Percentiles rank a stretch among this genome's conserved stretches.
Conservation (phyloP, 1,140 invertebrate genomes). For the Venturia canescens region DNA sequence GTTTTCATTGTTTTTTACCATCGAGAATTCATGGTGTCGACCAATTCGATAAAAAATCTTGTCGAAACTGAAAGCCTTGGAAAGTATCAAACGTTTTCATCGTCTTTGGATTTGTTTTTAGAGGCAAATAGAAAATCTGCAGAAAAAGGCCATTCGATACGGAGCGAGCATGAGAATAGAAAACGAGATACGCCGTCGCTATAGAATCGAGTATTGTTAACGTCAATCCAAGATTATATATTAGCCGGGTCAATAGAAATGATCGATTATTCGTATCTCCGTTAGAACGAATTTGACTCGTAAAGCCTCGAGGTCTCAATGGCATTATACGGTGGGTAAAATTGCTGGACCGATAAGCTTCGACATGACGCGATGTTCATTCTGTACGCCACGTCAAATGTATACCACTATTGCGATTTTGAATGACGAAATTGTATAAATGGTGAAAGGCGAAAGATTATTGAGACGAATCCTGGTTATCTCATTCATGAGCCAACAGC, state of each 20-base stretch:
- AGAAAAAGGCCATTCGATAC: too few species aligned
- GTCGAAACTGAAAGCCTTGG: too few species aligned
- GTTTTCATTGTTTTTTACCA: too few species aligned
- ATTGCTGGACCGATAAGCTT: background rate
- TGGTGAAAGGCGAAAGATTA: conserved; percentile 23
- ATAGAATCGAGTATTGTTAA: background rate
- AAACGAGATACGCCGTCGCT: background rate
- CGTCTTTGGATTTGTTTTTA: too few species aligned
- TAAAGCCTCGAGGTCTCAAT: background rate
- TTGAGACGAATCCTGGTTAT: conserved; percentile 39
- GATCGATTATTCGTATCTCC: background rate
- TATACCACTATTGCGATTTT: background rate
- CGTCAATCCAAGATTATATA: background rate
- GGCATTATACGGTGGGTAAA: background rate
- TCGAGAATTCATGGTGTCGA: too few species aligned
- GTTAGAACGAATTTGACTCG: background rate
- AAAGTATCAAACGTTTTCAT: too few species aligned
- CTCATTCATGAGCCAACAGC: conserved; percentile 23
- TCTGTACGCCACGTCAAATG: background rate
- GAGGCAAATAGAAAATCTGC: too few species aligned
- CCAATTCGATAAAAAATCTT: too few species aligned
- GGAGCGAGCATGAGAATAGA: background rate
- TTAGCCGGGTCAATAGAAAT: background rate
- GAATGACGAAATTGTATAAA: conserved; percentile 48
- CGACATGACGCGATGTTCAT: background rate